Base-by-base conservation (phyloP, 2,113 vertebrate species). In the Channa maculata region DNA sequence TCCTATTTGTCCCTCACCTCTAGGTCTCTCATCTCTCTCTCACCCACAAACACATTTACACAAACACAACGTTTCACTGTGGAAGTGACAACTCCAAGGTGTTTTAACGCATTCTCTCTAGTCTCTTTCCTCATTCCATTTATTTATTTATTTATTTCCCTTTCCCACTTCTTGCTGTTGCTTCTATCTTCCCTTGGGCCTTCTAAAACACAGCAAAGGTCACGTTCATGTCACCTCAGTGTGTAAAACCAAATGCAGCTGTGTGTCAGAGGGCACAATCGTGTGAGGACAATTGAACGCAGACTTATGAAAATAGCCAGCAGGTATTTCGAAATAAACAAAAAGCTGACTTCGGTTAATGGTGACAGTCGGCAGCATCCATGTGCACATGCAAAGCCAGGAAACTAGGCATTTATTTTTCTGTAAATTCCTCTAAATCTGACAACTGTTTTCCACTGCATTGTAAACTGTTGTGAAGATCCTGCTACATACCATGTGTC, bases 131-230 rank as follows among this genome's bases (percentile, higher is more conserved):
- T 62, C 45, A 24, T 24, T 66, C 4, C 55, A 61, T 5, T 60
- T 69, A 5, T 77, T 78, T 54, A 5, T 77, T 78, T 54, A 13
- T n/a, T 10, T 38, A 2, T 64, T 36, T 45, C 59, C 37, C 14
- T 53, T 59, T 53, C 7, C 14, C n/a, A 53, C 43, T 50, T 61
- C 8, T 62, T 61, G 15, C 67, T 70, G 73, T 60, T 57, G 39
- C 62, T 61, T 72, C 49, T 0, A 33, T 63, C 66, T 57, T 58
- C 75, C 79, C 39, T 15, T 5, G 37, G 72, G 78, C 70, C n/a
- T 69, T 75, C 79, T 64, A 52, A 75, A 66, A 75, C 79, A 82
- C 71, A 49, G 61, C 49, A 80, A 85, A 89, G 80, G 83, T 88
- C 83, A 80, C 72, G 53, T 68, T 61, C 41, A 51, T 70, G 65